Evolutionary conservation across 2,888 invertebrate genomes (phyloP).

Genomic region (Griposia aprilina): DNA sequence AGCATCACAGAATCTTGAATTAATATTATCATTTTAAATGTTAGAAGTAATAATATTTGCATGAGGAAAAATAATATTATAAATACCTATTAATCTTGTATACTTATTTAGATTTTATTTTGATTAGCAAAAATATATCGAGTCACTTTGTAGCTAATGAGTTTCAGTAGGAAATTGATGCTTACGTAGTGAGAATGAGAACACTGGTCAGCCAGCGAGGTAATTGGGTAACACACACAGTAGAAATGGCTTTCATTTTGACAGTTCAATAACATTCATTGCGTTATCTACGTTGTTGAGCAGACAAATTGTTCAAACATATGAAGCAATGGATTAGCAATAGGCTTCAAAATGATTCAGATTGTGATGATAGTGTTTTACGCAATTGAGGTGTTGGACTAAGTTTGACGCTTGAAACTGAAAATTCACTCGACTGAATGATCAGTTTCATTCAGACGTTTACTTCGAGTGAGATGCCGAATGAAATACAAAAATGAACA

Average conservation of each 20-base stretch:
- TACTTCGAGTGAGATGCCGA: no score
- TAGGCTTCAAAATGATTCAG: no score
- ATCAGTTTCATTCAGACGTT: background rate
- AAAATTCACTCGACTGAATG: no score
- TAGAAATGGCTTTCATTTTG: no score
- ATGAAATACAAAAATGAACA: background rate
- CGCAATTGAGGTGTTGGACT: no score
- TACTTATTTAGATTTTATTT: background rate
- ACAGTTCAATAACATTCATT: no score
- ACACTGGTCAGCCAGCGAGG: background rate
- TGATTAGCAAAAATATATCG: background rate
- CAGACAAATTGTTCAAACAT: no score
- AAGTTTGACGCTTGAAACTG: background rate
- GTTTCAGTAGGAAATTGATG: background rate
- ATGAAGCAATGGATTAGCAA: no score
- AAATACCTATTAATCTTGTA: background rate
- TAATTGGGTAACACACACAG: no score
- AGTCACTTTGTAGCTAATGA: background rate
- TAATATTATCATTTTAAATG: background rate
- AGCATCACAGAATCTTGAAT: background rate
- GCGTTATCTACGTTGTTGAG: no score
- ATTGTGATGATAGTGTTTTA: no score
- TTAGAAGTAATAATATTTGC: conserved; percentile 3
- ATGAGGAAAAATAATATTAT: background rate
- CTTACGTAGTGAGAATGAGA: no score